Conservation (phyloP, 2,888 invertebrate genomes). For the Lasioglossum zephyrum region DNA sequence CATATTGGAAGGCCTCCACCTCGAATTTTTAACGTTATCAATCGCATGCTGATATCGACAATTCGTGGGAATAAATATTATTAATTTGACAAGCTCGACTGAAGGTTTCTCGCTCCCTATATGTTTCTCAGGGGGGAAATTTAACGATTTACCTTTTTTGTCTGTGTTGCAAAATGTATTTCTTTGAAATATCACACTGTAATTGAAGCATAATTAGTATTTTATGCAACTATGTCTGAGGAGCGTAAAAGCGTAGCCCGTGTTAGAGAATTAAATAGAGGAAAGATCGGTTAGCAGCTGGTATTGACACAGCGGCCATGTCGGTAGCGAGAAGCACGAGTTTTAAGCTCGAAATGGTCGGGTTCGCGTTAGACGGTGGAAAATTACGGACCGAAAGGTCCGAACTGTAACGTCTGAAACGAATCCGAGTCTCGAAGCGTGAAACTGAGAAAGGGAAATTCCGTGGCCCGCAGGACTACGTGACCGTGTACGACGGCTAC, state of each 20-base stretch:
- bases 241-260: background rate
- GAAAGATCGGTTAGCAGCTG: background rate
- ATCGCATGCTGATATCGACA: background rate
- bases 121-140: too few species aligned
- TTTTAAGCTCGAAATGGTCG: background rate
- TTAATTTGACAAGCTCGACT: background rate
- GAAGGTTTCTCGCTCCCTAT: background rate
- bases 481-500: conserved; percentile 95
- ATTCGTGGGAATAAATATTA: background rate
- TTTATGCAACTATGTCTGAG: too few species aligned
- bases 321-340: background rate
- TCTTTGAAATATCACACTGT: too few species aligned
- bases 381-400: background rate
- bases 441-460: background rate
- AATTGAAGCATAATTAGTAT: too few species aligned
- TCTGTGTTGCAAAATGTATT: too few species aligned
- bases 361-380: background rate
- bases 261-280: background rate
- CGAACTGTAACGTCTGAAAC: background rate
- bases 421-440: background rate
- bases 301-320: background rate
- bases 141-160: too few species aligned
- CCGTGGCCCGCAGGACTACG: conserved; percentile 88
- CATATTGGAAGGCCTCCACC: background rate
- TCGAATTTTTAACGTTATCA: background rate